Evolutionary conservation across 2,888 invertebrate species (phyloP).

Genomic region (Eumerus sabulonum): DNA sequence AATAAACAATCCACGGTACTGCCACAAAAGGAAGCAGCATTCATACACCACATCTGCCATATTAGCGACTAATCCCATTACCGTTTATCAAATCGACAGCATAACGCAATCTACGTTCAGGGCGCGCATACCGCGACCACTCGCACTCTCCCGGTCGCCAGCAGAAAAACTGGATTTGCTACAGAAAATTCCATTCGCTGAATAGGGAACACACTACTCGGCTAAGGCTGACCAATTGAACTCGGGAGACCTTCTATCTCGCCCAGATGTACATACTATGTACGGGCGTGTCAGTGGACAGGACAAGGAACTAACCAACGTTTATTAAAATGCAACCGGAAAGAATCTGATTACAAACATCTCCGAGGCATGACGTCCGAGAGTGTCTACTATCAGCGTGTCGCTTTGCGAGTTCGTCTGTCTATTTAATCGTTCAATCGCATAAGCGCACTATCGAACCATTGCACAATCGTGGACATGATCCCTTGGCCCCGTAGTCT

Average conservation of each 20-base stretch:
- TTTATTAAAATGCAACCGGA: constrained; percentile 66
- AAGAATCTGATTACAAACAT: constrained; percentile 66
- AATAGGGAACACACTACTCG: constrained; percentile 48
- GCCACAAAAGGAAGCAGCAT: constrained; percentile 57
- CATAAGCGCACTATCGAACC: neutral
- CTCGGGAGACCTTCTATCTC: constrained; percentile 12
- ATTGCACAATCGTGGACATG: neutral
- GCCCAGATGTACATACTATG: constrained; percentile 14
- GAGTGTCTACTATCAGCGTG: neutral
- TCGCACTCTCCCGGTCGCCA: constrained; percentile 4
- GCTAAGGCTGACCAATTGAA: constrained; percentile 62
- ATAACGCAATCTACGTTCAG: constrained; percentile 50
- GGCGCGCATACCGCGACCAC: constrained; percentile 10
- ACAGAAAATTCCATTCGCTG: constrained; percentile 47
- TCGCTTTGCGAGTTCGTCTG: neutral
- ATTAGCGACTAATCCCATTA: constrained; percentile 66
- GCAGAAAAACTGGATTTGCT: constrained; percentile 5
- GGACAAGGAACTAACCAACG: constrained; percentile 30
- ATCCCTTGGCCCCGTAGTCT: neutral
- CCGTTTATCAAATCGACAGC: constrained; percentile 67
- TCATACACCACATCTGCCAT: constrained; percentile 66
- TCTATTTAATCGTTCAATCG: constrained; percentile 4
- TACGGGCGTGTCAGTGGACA: constrained; percentile 6
- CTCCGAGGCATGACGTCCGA: constrained; percentile 26
- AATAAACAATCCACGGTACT: constrained; percentile 36